Conservation (phyloP, 2,797 vertebrate genomes). For the Enteromius treurensis region DNA sequence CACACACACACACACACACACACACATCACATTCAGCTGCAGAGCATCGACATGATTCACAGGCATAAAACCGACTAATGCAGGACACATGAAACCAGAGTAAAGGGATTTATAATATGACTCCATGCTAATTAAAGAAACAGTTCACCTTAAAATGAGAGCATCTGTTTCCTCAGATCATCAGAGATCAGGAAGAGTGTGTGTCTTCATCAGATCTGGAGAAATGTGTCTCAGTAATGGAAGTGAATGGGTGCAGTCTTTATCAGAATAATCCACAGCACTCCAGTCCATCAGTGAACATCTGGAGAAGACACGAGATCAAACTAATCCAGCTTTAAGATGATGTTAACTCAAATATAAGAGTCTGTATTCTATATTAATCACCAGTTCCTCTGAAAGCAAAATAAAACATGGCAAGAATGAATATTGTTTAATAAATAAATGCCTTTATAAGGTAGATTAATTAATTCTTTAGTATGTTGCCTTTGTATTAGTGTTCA, state of each 20-base stretch:
- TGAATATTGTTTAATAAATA: too few species aligned
- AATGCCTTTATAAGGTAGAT: too few species aligned
- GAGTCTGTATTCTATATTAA: too few species aligned
- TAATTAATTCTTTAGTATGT: too few species aligned
- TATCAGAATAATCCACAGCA: background rate
- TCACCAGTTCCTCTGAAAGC: too few species aligned
- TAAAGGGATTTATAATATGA: background rate
- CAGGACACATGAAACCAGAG: background rate
- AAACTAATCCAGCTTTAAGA: background rate
- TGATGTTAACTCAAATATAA: too few species aligned
- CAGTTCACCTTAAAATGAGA: background rate
- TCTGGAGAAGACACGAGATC: background rate
- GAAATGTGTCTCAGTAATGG: background rate
- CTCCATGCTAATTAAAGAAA: background rate
- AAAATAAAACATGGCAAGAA: too few species aligned
- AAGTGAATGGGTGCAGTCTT: background rate
- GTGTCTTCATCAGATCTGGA: background rate
- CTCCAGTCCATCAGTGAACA: background rate
- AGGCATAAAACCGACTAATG: background rate
- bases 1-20: slow-evolving; percentile 25
- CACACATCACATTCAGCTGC: background rate
- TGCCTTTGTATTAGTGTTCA: background rate
- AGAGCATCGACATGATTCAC: slow-evolving; percentile 5
- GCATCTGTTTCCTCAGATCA: background rate
- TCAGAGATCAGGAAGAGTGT: accelerated